Base-by-base conservation (phyloP, 2,888 invertebrate genomes). In the Eilema depressum region DNA sequence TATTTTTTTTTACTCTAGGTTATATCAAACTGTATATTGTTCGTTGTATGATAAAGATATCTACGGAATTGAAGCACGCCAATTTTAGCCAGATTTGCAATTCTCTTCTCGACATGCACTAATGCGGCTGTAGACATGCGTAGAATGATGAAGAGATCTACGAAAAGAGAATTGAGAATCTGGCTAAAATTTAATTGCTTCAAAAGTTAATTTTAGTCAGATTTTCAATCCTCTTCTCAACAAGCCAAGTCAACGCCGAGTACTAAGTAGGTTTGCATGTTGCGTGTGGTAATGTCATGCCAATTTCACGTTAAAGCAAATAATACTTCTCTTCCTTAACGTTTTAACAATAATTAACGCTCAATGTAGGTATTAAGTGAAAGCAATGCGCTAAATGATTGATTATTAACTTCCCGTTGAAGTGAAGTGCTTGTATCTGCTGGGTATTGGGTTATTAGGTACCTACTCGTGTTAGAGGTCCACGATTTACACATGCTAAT, bases 311-410 rank as follows among this genome's bases (percentile, higher is more conserved):
- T 69, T 66, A 69, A 69, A 69, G 67, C 30, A 23, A 70, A 62
- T 61, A 70, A 66, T 63, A 41, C 41, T 20, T 59, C 17, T 57
- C 37, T 70, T 67, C 63, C 62, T 72, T 57, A 74, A 73, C 60
- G 30, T 61, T 71, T 68, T 66, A 71, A 66, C 65, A 56, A 47
- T 70, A 66, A 69, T 80, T 75, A 75, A 62, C 62, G 68, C 62
- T 68, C 41, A 71, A 77, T 77, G 60, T 75, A 71, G 68, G 71
- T 61, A 68, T 60, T 66, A 56, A 63, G 80, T 69, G 72, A 79
- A 81, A 80, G 77, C 69, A 33, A 66, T 59, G 63, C 56, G 67
- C 63, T 70, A 53, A 65, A 66, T 71, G 67, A 66, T 73, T 73
- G 33, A 63, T 62, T 65, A 66, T 63, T 67, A 59, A 68, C 63